Evolutionary conservation across 2,113 vertebrate species (phyloP).

Genomic region (Capreolus pygargus): DNA sequence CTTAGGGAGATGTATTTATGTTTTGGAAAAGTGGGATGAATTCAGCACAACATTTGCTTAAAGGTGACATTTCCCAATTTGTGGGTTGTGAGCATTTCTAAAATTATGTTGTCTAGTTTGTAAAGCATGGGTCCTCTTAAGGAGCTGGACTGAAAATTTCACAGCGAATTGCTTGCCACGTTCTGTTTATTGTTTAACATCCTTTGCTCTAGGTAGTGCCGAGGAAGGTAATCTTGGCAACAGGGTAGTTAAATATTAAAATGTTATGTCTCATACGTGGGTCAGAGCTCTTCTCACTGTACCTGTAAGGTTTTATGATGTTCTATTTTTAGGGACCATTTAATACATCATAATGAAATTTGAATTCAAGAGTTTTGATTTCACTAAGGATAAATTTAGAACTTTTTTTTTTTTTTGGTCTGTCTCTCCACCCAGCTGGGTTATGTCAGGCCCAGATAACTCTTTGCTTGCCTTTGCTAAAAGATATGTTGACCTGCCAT

Average conservation of each 20-base stretch:
- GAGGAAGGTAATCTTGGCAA: neutral
- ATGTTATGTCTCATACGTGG: neutral
- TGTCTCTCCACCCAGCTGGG: neutral
- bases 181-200: neutral
- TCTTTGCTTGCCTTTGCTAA: neutral
- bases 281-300: neutral
- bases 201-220: neutral
- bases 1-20: neutral
- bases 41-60: neutral
- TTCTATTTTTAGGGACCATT: constrained; percentile 51
- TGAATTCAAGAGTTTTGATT: neutral
- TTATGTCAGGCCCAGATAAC: neutral
- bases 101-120: neutral
- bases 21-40: neutral
- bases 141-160: neutral
- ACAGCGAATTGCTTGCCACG: neutral
- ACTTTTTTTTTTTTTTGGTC: neutral
- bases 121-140: neutral
- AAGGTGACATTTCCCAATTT: neutral
- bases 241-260: constrained; percentile 62
- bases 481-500: neutral
- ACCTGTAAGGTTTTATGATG: neutral
- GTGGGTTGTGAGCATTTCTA: neutral
- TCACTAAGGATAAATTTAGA: neutral
- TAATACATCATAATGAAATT: neutral